A percentile compares a stretch with the other conserved stretches of the same genome.
These are phyloP conservation scores for Amyelois transitella DNA, from an alignment of 1,140 invertebrate genomes.

Conservation along the genomic window DNA sequence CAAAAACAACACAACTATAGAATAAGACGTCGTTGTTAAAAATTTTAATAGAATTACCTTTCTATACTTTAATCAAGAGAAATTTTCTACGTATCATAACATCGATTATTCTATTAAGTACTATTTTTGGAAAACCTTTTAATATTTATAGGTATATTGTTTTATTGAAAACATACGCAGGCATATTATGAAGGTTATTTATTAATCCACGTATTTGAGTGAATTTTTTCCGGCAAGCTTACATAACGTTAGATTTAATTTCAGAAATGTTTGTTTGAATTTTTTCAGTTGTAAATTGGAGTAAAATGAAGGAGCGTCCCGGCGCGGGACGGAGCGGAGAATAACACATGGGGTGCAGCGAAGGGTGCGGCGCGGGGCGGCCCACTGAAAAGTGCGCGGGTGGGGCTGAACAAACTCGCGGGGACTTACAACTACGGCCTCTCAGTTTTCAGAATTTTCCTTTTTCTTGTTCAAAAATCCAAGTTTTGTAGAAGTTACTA, in stretches of 20 bases:
- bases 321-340: conserved; percentile 65
- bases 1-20: not conserved
- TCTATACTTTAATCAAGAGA: too few relatives aligned
- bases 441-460: conserved; percentile 25
- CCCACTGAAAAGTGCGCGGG: conserved; percentile 73
- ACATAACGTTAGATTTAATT: conserved; percentile 34
- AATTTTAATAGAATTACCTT: too few relatives aligned
- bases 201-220: not conserved
- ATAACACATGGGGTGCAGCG: conserved; percentile 74
- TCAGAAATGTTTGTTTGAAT: conserved; percentile 63
- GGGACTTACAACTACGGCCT: conserved; percentile 51
- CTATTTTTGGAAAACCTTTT: too few relatives aligned
- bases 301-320: conserved; percentile 72
- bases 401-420: conserved; percentile 73
- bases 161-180: too few relatives aligned
- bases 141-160: too few relatives aligned
- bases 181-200: not conserved
- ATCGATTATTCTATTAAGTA: too few relatives aligned
- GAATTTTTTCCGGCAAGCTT: not conserved
- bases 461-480: too few relatives aligned
- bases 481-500: too few relatives aligned
- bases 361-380: conserved; percentile 65
- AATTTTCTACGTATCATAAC: too few relatives aligned
- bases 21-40: not conserved
- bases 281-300: conserved; percentile 73